A percentile compares a stretch with the other conserved stretches of the same genome.
Conservation (phyloP, 1,140 invertebrate species). For the Laupala kohalensis region DNA sequence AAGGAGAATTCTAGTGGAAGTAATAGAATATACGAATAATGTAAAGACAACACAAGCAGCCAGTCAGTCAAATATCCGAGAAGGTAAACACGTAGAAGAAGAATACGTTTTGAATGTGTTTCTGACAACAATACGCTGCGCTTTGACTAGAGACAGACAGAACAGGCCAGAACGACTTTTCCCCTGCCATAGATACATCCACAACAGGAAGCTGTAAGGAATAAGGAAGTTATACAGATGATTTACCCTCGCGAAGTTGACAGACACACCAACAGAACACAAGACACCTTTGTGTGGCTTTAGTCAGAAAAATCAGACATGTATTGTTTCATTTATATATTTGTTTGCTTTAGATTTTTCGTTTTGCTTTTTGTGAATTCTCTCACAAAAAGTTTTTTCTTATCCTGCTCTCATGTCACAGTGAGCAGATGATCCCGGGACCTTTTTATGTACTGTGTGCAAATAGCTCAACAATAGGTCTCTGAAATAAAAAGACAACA, state of each 20-base stretch:
- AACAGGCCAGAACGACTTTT: constrained; percentile 14
- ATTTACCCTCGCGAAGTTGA: neutral
- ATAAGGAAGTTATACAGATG: constrained; percentile 5
- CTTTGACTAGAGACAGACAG: constrained; percentile 12
- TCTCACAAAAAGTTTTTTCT: neutral
- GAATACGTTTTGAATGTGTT: constrained; percentile 14
- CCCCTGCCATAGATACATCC: constrained; percentile 14
- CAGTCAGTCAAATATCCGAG: constrained; percentile 10
- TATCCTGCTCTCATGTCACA: neutral
- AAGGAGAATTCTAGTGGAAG: constrained; percentile 13
- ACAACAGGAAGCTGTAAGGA: constrained; percentile 15
- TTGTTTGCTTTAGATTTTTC: neutral
- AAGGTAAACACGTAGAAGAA: constrained; percentile 12
- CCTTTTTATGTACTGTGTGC: neutral
- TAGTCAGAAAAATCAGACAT: neutral
- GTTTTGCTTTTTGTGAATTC: neutral
- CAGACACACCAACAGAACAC: neutral
- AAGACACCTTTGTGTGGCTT: neutral
- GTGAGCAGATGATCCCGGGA: neutral
- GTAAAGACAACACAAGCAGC: constrained; percentile 15
- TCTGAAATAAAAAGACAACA: constrained; percentile 15
- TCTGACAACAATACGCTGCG: constrained; percentile 10
- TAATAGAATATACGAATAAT: constrained; percentile 2
- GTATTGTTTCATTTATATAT: neutral
- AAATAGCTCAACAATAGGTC: constrained; percentile 5